phyloP scores from a whole-genome alignment of 2,797 vertebrate genomes.

The Atherinosoma microstoma region DNA sequence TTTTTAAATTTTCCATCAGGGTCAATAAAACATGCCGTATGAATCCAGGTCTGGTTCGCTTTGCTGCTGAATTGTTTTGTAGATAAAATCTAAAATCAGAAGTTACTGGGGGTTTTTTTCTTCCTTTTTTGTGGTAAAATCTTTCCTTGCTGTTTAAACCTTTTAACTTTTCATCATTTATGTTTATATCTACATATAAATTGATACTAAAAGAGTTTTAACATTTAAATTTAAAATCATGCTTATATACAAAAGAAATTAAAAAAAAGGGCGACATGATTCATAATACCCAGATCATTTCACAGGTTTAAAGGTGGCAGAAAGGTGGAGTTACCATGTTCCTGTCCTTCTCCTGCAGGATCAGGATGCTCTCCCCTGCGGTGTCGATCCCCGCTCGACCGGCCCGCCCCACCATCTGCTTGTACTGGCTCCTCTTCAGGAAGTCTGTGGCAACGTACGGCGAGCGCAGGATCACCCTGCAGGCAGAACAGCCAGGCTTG shows the following conservation, averaged over 20 bases:
- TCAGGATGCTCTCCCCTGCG: constrained; percentile 92
- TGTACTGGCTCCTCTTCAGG: constrained; percentile 94
- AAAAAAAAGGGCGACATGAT: not conserved
- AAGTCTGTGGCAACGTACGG: constrained; percentile 92
- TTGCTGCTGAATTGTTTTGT: no score
- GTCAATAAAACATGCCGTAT: no score
- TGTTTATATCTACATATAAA: no score
- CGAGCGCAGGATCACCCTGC: constrained; percentile 95
- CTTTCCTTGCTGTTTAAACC: no score
- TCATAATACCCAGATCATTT: not conserved
- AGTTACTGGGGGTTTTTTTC: no score
- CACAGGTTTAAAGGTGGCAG: not conserved
- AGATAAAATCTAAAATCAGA: no score
- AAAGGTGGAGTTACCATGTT: constrained; percentile 77
- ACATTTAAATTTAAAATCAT: no score
- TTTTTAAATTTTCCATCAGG: no score
- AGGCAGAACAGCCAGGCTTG: constrained; percentile 87
- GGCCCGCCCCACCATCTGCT: constrained; percentile 96
- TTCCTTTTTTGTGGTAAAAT: no score
- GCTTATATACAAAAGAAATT: not conserved
- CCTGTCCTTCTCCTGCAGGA: constrained; percentile 92
- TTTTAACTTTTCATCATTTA: no score
- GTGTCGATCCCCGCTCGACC: constrained; percentile 94
- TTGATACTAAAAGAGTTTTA: no score
- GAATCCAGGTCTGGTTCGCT: no score